These are phyloP conservation scores for Clytia hemisphaerica DNA, from an alignment of 30 jellyfish, hydroid and myxozoan genomes.

Conservation along the genomic window DNA sequence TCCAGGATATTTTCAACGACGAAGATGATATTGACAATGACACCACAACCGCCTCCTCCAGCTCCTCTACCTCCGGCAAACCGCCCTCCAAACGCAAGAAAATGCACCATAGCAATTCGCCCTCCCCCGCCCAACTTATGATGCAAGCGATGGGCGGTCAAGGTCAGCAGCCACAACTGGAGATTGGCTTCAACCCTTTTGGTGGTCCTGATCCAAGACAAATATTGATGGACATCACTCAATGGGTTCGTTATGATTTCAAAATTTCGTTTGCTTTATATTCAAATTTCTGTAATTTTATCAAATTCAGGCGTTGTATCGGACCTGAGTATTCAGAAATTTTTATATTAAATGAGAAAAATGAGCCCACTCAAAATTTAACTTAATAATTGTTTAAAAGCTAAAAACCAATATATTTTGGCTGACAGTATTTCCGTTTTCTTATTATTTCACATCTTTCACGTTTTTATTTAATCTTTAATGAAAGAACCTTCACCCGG, in stretches of 20 bases:
- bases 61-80: too few species aligned
- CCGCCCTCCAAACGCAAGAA: slow-evolving; percentile 10
- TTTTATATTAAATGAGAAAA: too few species aligned
- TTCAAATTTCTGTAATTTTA: background rate
- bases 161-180: background rate
- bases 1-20: slow-evolving; percentile 16
- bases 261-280: background rate
- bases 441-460: too few species aligned
- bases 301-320: too few species aligned
- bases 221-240: slow-evolving; percentile 36
- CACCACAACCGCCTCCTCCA: background rate
- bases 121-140: background rate
- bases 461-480: too few species aligned
- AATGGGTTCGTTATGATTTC: slow-evolving; percentile 39
- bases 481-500: too few species aligned
- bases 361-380: too few species aligned
- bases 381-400: too few species aligned
- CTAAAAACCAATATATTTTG: too few species aligned
- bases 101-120: background rate
- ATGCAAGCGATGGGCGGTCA: background rate
- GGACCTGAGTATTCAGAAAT: too few species aligned
- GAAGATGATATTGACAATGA: slow-evolving; percentile 54
- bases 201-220: slow-evolving; percentile 42
- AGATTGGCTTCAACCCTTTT: slow-evolving; percentile 40
- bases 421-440: too few species aligned